Conservation (phyloP, 2,888 invertebrate species). For the Drosophila antonietae region DNA sequence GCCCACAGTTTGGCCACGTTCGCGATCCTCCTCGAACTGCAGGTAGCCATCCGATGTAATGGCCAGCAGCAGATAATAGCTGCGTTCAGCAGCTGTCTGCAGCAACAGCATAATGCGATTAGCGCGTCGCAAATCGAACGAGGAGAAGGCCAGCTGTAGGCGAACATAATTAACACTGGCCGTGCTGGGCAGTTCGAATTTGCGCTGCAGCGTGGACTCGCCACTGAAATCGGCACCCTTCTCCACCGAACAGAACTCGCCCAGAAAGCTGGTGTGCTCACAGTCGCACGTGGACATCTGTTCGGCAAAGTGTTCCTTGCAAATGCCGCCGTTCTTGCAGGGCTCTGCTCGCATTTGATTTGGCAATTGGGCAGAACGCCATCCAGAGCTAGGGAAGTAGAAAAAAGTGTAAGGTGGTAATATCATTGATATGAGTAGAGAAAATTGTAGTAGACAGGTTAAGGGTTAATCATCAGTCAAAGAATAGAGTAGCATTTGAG, state of each 20-base stretch:
- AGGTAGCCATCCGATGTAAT: slow-evolving; percentile 93
- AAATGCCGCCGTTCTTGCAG: slow-evolving; percentile 94
- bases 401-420: not conserved
- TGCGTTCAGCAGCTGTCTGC: slow-evolving; percentile 93
- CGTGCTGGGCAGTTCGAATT: slow-evolving; percentile 88
- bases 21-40: slow-evolving; percentile 93
- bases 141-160: slow-evolving; percentile 94
- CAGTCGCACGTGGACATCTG: slow-evolving; percentile 95
- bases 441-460: too few species aligned
- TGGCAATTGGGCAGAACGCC: slow-evolving; percentile 93
- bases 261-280: slow-evolving; percentile 94
- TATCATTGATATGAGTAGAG: not conserved
- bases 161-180: slow-evolving; percentile 90
- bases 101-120: slow-evolving; percentile 91
- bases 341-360: slow-evolving; percentile 95
- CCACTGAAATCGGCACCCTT: slow-evolving; percentile 96
- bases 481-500: not conserved
- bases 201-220: slow-evolving; percentile 92
- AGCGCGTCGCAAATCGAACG: slow-evolving; percentile 91
- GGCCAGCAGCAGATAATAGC: slow-evolving; percentile 93
- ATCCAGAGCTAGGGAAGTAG: slow-evolving; percentile 85
- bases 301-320: slow-evolving; percentile 94
- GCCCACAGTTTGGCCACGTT: slow-evolving; percentile 87
- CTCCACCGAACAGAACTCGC: slow-evolving; percentile 94
- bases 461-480: not conserved